phyloP scores from a whole-genome alignment of 2,888 invertebrate genomes.

The Lobophora halterata region DNA sequence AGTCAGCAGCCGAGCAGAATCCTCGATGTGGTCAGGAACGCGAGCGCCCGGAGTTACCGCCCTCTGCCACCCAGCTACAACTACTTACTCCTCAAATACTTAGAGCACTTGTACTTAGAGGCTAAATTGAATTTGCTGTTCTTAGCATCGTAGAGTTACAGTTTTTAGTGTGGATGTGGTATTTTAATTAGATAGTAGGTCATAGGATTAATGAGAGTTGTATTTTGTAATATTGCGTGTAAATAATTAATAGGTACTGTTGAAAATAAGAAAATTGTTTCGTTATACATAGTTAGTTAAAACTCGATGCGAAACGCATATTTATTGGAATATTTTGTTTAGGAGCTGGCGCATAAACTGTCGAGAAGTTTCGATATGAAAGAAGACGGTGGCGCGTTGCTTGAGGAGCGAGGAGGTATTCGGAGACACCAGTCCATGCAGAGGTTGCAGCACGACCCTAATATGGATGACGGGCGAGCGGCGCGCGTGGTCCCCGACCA shows the following conservation, averaged over 20 bases:
- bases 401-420: conserved; percentile 84
- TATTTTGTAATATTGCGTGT: conserved; percentile 32
- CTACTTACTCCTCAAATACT: conserved; percentile 59
- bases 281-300: no score
- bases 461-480: conserved; percentile 72
- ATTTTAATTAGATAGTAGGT: conserved; percentile 55
- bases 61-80: conserved; percentile 76
- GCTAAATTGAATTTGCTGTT: conserved; percentile 71
- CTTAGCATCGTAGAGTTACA: conserved; percentile 70
- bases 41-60: conserved; percentile 54
- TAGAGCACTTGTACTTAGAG: conserved; percentile 76
- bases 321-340: conserved; percentile 19
- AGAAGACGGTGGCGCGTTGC: conserved; percentile 87
- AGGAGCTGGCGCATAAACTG: conserved; percentile 93
- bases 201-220: conserved; percentile 36
- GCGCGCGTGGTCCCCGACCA: conserved; percentile 90
- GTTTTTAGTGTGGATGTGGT: conserved; percentile 73
- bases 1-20: conserved; percentile 26
- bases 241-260: conserved; percentile 28
- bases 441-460: conserved; percentile 82
- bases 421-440: conserved; percentile 90
- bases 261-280: conserved; percentile 9
- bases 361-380: conserved; percentile 95
- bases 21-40: conserved; percentile 34
- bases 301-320: neutral